Percentiles rank a stretch among this genome's conserved stretches.
These are phyloP conservation scores for Myotis daubentonii DNA, from an alignment of 2,797 vertebrate species.

Conservation along the genomic window DNA sequence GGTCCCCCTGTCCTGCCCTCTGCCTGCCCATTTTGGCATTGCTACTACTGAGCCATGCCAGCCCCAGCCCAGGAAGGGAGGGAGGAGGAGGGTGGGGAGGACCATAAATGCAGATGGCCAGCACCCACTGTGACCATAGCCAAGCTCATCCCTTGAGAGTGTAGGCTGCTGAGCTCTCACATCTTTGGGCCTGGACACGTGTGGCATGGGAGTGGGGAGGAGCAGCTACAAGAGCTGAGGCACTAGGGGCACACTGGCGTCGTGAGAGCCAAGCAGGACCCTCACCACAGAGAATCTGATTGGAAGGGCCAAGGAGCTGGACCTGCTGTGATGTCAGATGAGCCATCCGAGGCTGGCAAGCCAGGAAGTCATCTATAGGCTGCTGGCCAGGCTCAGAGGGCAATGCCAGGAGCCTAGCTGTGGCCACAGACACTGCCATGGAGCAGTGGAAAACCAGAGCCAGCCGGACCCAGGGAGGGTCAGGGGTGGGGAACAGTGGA, in stretches of 20 bases:
- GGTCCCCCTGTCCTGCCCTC: background rate
- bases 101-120: background rate
- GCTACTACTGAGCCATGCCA: background rate
- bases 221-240: background rate
- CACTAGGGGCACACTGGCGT: background rate
- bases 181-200: background rate
- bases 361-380: background rate
- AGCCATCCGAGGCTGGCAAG: background rate
- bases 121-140: background rate
- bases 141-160: background rate
- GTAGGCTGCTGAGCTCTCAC: background rate
- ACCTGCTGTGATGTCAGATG: background rate
- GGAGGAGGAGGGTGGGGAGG: background rate
- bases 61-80: background rate
- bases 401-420: background rate
- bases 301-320: background rate
- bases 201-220: rapidly evolving
- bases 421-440: background rate
- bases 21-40: background rate
- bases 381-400: background rate
- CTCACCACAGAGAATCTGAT: background rate
- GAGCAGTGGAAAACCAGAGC: background rate
- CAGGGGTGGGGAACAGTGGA: background rate
- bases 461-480: background rate
- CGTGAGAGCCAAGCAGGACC: background rate